Conservation (phyloP, 1,140 invertebrate species). For the Araneus ventricosus region DNA sequence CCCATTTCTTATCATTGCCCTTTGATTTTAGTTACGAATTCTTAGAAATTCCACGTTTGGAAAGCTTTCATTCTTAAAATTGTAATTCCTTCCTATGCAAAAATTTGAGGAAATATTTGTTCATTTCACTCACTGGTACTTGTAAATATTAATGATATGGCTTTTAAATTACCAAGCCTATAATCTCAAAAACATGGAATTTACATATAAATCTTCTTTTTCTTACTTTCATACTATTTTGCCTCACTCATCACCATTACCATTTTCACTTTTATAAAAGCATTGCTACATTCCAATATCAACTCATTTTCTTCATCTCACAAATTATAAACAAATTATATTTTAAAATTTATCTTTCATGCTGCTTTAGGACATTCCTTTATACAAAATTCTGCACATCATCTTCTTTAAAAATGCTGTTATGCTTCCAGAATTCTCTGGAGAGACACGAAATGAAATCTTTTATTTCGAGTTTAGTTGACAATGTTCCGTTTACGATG, state of each 20-base stretch:
- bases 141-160: too few species aligned
- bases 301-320: neutral
- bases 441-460: neutral
- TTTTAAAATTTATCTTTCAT: neutral
- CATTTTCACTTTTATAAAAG: neutral
- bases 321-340: neutral
- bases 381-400: neutral
- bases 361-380: neutral
- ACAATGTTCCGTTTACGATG: neutral
- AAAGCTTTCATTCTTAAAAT: too few species aligned
- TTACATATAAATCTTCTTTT: too few species aligned
- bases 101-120: too few species aligned
- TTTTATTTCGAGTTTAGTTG: slow-evolving; percentile 18
- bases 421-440: neutral
- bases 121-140: too few species aligned
- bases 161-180: too few species aligned
- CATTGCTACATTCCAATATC: neutral
- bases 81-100: too few species aligned
- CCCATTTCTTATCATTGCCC: too few species aligned
- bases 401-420: neutral
- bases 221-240: too few species aligned
- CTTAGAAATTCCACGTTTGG: too few species aligned
- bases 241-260: neutral
- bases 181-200: too few species aligned
- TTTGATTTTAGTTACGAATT: too few species aligned